Conservation (phyloP, 2,797 vertebrate genomes). For the Arnoldichthys spilopterus region DNA sequence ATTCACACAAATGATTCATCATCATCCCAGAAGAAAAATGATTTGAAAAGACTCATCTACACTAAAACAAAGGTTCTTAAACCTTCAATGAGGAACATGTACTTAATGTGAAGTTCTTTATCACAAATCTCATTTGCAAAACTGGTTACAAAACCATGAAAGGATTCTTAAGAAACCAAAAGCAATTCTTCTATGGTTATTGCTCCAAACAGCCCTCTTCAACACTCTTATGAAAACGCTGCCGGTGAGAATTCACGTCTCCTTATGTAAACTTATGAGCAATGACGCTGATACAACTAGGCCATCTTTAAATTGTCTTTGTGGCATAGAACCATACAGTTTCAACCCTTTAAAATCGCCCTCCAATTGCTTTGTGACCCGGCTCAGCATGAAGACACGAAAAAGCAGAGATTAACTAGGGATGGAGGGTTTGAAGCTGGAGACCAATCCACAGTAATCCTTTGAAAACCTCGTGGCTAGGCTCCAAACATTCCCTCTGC, state of each 20-base stretch:
- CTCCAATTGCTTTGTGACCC: constrained; percentile 34
- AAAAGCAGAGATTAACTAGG: constrained; percentile 52
- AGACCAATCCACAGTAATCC: constrained; percentile 62
- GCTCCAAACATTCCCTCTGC: constrained; percentile 51
- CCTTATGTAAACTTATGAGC: constrained; percentile 16
- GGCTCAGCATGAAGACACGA: constrained; percentile 50
- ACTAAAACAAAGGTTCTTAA: too few species aligned
- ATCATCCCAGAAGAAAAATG: background rate
- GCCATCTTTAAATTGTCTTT: constrained; percentile 2
- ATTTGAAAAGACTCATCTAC: background rate
- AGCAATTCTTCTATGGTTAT: background rate
- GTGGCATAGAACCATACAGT: constrained; percentile 2
- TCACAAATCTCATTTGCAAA: too few species aligned
- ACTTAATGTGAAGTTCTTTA: too few species aligned
- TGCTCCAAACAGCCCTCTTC: background rate
- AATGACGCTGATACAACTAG: constrained; percentile 10
- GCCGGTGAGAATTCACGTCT: background rate
- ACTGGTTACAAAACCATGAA: too few species aligned
- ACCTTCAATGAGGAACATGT: too few species aligned
- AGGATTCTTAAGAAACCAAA: background rate
- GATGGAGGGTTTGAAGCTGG: constrained; percentile 48
- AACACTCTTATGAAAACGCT: background rate
- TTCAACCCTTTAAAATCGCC: constrained; percentile 37
- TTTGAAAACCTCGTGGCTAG: constrained; percentile 54
- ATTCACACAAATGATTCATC: constrained; percentile 1